These are phyloP conservation scores for Pimephales promelas DNA, from an alignment of 2,113 vertebrate species.

Conservation along the genomic window DNA sequence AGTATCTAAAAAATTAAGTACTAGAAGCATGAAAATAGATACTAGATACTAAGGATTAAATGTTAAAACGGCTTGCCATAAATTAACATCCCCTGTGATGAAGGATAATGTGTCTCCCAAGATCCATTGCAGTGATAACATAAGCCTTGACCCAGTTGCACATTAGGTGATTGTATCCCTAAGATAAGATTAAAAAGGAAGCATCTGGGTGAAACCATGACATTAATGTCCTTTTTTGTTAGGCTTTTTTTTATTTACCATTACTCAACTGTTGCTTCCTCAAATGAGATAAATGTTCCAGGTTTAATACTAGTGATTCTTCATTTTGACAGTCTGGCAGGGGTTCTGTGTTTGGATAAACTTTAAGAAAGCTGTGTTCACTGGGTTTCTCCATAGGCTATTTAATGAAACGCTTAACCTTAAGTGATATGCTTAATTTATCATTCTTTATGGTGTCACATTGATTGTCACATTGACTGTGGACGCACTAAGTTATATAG, in stretches of 20 bases:
- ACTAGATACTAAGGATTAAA: no score
- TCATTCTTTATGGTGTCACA: neutral
- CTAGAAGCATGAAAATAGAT: no score
- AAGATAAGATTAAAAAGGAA: neutral
- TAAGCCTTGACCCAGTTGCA: neutral
- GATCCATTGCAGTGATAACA: neutral
- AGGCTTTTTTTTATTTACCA: no score
- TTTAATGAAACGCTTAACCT: conserved; percentile 41
- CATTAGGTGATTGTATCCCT: neutral
- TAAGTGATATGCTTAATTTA: neutral
- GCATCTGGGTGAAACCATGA: neutral
- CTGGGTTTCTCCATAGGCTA: neutral
- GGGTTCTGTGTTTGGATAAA: conserved; percentile 34
- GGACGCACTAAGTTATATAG: neutral
- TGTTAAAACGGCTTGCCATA: no score
- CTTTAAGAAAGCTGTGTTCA: conserved; percentile 34
- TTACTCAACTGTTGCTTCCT: conserved; percentile 13
- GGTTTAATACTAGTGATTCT: neutral
- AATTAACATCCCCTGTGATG: neutral
- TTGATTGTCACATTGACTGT: neutral
- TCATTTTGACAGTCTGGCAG: conserved; percentile 25
- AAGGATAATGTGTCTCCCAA: neutral
- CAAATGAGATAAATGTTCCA: conserved; percentile 21
- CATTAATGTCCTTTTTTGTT: neutral
- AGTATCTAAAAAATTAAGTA: no score